Base-by-base conservation (phyloP, 2,113 vertebrate genomes). In the Corythoichthys haematopterus region DNA sequence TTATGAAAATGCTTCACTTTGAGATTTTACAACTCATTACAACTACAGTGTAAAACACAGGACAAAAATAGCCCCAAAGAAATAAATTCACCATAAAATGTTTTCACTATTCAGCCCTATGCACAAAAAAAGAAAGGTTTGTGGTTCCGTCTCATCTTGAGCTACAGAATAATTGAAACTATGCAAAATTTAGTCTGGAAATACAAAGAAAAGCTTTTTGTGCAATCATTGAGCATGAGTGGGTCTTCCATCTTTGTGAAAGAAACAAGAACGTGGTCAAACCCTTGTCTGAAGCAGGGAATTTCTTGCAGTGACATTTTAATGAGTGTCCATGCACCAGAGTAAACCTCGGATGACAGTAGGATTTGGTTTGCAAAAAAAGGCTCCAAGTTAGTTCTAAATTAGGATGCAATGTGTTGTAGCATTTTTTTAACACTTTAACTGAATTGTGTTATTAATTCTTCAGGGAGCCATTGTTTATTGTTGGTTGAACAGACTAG, bases 1-100 rank as follows among this genome's bases (percentile, higher is more conserved):
- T 71, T 70, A 79, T 38, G 10, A 64, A 70, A 80, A 47, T 14
- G 33, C 43, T 73, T 66, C 36, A 6, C 11, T 56, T 58, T 28
- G 2, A 38, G 5, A 37, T 43, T 38, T 71, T 53, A 14, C 43
- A 46, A 64, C 8, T 58, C 6, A 8, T 20, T 10, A 35, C 4
- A 8, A 56, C 55, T 35, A 14, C 52, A 55, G 28, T 9, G 9
- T 36, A 36, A 35, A 13, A 56, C 35, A 28, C 33, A 14, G 55
- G 5, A 57, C 55, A 57, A 33, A 57, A 57, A 36, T 4, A 55
- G 12, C 35, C 28, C 2, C 6, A 57, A 57, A 6, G 33, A 36
- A 33, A 57, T 5, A 35, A 6, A 33, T 57, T 36, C 12, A 13
- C 14, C 6, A 2, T 37, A 6, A 57, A 57, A 57, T 57, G 13